Evolutionary conservation across 64 coral and sea anemone species (phyloP).

Genomic region (Catalaphyllia jardinei): DNA sequence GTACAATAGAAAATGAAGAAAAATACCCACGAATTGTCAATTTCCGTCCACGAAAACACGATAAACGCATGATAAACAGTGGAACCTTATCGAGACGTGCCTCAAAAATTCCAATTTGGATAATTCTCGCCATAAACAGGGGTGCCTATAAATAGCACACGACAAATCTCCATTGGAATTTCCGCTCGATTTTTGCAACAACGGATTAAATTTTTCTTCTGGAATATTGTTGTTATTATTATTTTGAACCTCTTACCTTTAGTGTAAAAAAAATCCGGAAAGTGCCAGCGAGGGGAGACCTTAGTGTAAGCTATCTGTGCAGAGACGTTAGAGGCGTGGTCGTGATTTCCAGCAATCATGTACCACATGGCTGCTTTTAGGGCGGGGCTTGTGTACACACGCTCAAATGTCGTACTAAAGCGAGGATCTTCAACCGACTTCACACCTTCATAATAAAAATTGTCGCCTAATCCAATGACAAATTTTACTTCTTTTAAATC

Average conservation of each 20-base stretch:
- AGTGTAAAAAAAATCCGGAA: slow-evolving; percentile 78
- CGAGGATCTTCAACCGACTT: slow-evolving; percentile 49
- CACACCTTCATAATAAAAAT: slow-evolving; percentile 67
- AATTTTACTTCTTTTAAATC: slow-evolving; percentile 23
- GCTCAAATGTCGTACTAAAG: slow-evolving; percentile 57
- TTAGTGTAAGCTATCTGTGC: slow-evolving; percentile 90
- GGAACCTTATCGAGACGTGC: no score
- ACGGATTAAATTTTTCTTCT: no score
- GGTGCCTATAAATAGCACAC: no score
- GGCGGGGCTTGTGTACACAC: slow-evolving; percentile 45
- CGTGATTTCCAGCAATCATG: slow-evolving; percentile 94
- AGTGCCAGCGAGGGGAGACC: slow-evolving; percentile 74
- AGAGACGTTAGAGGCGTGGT: slow-evolving; percentile 76
- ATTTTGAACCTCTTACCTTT: slow-evolving; percentile 44
- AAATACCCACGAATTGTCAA: no score
- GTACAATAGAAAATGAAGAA: no score
- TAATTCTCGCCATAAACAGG: no score
- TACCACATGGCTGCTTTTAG: slow-evolving; percentile 77
- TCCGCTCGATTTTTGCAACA: no score
- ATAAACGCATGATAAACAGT: no score
- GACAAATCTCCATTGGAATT: no score
- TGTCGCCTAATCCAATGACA: slow-evolving; percentile 67
- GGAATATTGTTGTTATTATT: no score
- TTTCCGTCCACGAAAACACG: no score
- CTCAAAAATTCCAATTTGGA: no score